phyloP scores from a whole-genome alignment of 2,888 invertebrate genomes.

The Cantharis rustica region DNA sequence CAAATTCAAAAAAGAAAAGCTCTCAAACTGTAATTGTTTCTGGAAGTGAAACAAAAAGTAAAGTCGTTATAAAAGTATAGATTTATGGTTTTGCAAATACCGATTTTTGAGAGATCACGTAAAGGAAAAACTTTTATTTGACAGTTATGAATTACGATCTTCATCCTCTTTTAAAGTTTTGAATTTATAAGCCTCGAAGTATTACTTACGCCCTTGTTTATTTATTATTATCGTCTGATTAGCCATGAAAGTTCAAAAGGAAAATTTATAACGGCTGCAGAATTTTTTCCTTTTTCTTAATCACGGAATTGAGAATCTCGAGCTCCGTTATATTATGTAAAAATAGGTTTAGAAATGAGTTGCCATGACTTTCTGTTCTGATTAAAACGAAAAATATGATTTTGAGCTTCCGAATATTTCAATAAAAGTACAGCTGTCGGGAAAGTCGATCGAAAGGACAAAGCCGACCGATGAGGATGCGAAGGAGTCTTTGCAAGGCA shows the following conservation, averaged over 20 bases:
- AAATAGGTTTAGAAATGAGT: too few relatives aligned
- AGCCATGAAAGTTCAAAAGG: not conserved
- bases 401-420: too few relatives aligned
- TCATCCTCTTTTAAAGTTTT: not conserved
- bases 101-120: not conserved
- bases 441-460: not conserved
- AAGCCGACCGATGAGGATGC: not conserved
- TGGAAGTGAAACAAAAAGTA: not conserved
- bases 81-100: not conserved
- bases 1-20: not conserved
- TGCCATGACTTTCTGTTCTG: too few relatives aligned
- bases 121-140: conserved; percentile 1
- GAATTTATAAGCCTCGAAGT: not conserved
- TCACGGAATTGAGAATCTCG: not conserved
- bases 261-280: not conserved
- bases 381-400: too few relatives aligned
- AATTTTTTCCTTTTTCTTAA: not conserved
- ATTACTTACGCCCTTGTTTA: not conserved
- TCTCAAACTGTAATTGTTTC: not conserved
- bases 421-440: not conserved
- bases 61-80: conserved; percentile 1
- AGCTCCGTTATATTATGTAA: not conserved
- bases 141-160: not conserved
- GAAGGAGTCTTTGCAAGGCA: not conserved
- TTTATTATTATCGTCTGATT: not conserved